These are phyloP conservation scores for Drymonia ruficornis DNA, from an alignment of 2,888 invertebrate species.

Conservation along the genomic window DNA sequence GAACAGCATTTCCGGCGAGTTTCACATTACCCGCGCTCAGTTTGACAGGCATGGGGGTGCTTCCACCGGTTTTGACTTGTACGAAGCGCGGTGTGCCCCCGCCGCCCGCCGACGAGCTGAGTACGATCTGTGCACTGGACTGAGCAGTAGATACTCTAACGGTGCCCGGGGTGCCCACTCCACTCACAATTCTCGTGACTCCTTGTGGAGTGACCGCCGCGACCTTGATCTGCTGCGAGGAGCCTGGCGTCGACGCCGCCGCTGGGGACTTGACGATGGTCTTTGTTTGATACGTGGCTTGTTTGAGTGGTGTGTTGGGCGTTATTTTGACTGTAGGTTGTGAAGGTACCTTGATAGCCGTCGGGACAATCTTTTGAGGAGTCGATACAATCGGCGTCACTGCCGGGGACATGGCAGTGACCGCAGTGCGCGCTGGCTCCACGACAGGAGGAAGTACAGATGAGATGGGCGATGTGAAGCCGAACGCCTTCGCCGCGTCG, in stretches of 20 bases:
- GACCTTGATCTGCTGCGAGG: slow-evolving; percentile 75
- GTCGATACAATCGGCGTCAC: slow-evolving; percentile 58
- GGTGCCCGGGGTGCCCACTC: slow-evolving; percentile 63
- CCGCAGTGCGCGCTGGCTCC: slow-evolving; percentile 48
- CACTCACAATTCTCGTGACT: slow-evolving; percentile 74
- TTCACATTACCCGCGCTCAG: slow-evolving; percentile 69
- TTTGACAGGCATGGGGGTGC: slow-evolving; percentile 67
- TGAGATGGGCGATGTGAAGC: slow-evolving; percentile 61
- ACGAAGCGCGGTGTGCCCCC: slow-evolving; percentile 70
- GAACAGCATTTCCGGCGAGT: slow-evolving; percentile 65
- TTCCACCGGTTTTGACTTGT: slow-evolving; percentile 72
- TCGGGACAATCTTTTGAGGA: slow-evolving; percentile 69
- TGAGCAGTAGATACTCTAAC: slow-evolving; percentile 73
- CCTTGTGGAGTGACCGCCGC: slow-evolving; percentile 74
- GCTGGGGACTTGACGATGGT: slow-evolving; percentile 63
- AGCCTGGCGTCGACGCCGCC: slow-evolving; percentile 58
- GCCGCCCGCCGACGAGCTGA: slow-evolving; percentile 58
- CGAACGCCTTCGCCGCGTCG: slow-evolving; percentile 70
- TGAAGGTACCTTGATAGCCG: slow-evolving; percentile 62
- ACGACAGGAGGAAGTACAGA: slow-evolving; percentile 39
- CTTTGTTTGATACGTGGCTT: slow-evolving; percentile 64
- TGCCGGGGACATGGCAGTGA: slow-evolving; percentile 57
- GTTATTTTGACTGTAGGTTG: slow-evolving; percentile 71
- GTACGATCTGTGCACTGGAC: slow-evolving; percentile 68
- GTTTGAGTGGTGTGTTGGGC: slow-evolving; percentile 69